Percentiles rank a stretch among this genome's conserved stretches.
phyloP scores from a whole-genome alignment of 2,797 vertebrate species.

The Macropodus opercularis region DNA sequence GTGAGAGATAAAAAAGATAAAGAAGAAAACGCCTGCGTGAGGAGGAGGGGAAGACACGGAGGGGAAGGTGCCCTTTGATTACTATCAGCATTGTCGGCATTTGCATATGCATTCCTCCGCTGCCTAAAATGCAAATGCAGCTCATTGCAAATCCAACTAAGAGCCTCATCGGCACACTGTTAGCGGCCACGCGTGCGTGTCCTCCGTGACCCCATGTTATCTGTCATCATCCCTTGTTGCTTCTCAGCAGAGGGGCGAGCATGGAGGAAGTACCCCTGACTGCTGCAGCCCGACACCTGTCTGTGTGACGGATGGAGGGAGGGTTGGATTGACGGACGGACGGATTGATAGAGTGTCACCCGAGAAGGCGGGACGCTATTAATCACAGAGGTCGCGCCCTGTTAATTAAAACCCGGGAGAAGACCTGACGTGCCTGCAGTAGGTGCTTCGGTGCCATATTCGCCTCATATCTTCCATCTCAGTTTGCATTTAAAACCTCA shows the following conservation, averaged over 20 bases:
- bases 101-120: constrained; percentile 89
- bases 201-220: constrained; percentile 75
- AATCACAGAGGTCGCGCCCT: constrained; percentile 69
- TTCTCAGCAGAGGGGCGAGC: constrained; percentile 59
- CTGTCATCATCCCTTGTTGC: constrained; percentile 74
- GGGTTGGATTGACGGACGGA: constrained; percentile 56
- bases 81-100: constrained; percentile 84
- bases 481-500: constrained; percentile 20
- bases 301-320: constrained; percentile 68
- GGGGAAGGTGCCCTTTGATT: constrained; percentile 84
- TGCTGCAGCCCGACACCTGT: constrained; percentile 70
- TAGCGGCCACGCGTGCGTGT: constrained; percentile 7
- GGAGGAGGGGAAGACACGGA: constrained; percentile 42
- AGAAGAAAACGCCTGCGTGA: constrained; percentile 36
- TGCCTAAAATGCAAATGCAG: constrained; percentile 88
- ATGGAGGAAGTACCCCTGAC: constrained; percentile 71
- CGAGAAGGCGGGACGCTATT: constrained; percentile 60
- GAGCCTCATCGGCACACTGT: constrained; percentile 65
- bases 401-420: constrained; percentile 68
- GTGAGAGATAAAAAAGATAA: constrained; percentile 47
- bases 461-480: constrained; percentile 1
- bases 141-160: constrained; percentile 63
- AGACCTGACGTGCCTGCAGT: constrained; percentile 12
- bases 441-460: constrained; percentile 3
- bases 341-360: constrained; percentile 66